A percentile compares a stretch with the other conserved stretches of the same genome.
These are phyloP conservation scores for Acronicta psi DNA, from an alignment of 2,888 invertebrate species.

Conservation along the genomic window DNA sequence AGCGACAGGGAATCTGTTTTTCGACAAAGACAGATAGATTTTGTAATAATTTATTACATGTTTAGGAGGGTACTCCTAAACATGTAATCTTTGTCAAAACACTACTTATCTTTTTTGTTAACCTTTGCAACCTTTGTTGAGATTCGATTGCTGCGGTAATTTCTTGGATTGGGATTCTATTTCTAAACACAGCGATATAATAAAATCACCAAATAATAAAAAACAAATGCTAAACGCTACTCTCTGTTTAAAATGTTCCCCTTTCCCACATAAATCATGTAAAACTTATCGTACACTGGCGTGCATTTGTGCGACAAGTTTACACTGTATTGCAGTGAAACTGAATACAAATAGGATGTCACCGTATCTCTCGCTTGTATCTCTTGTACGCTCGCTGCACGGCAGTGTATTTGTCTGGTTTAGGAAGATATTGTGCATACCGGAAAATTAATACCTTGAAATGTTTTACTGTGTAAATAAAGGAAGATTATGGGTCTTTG, in stretches of 20 bases:
- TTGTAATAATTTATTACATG: too few relatives aligned
- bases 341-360: constrained; percentile 56
- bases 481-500: neutral
- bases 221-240: neutral
- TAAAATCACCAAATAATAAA: neutral
- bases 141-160: too few relatives aligned
- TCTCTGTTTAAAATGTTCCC: constrained; percentile 1
- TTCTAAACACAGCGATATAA: too few relatives aligned
- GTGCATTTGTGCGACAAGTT: constrained; percentile 39
- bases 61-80: too few relatives aligned
- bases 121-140: too few relatives aligned
- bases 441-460: constrained; percentile 30
- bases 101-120: too few relatives aligned
- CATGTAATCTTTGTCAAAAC: too few relatives aligned
- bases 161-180: too few relatives aligned
- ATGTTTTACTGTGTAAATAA: neutral
- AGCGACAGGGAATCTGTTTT: too few relatives aligned
- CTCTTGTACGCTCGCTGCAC: constrained; percentile 23
- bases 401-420: constrained; percentile 35
- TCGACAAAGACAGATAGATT: too few relatives aligned
- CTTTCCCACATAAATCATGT: constrained; percentile 46
- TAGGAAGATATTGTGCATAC: constrained; percentile 19
- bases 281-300: constrained; percentile 25
- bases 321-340: constrained; percentile 47
- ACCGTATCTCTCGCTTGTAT: constrained; percentile 30